Conservation (phyloP, 1,140 invertebrate genomes). For the Sinella curviseta region DNA sequence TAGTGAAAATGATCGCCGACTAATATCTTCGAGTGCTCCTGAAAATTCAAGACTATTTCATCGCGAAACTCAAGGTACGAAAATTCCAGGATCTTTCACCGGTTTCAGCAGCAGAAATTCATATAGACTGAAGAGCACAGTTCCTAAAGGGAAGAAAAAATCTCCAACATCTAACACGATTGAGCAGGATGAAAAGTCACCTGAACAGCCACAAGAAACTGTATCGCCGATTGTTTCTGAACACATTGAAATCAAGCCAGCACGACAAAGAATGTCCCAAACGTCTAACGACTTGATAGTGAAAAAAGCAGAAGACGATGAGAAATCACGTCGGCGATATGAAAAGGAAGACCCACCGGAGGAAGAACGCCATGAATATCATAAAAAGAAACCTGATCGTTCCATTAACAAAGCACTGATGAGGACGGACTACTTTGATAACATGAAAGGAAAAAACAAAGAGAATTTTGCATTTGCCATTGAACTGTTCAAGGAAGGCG, state of each 20-base stretch:
- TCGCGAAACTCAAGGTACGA: too few relatives aligned
- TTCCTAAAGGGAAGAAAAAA: background rate
- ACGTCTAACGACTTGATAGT: background rate
- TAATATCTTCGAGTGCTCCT: too few relatives aligned
- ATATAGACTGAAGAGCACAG: background rate
- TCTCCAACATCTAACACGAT: background rate
- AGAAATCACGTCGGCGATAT: background rate
- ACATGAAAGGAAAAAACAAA: conserved; percentile 67
- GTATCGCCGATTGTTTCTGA: background rate
- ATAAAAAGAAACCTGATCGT: background rate
- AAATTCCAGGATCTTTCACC: too few relatives aligned
- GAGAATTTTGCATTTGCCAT: conserved; percentile 72
- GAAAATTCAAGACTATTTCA: too few relatives aligned
- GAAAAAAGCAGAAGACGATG: background rate
- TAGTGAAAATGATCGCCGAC: too few relatives aligned
- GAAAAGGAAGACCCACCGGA: conserved; percentile 11
- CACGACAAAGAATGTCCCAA: background rate
- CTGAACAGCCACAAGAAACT: too few relatives aligned
- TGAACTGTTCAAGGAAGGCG: conserved; percentile 66
- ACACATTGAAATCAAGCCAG: background rate
- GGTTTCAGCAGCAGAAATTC: too few relatives aligned
- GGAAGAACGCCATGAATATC: conserved; percentile 11
- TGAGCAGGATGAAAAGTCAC: too few relatives aligned
- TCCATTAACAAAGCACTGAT: conserved; percentile 35
- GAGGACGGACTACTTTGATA: conserved; percentile 56